Base-by-base conservation (phyloP, 2,888 invertebrate species). In the Phytoseiulus persimilis region DNA sequence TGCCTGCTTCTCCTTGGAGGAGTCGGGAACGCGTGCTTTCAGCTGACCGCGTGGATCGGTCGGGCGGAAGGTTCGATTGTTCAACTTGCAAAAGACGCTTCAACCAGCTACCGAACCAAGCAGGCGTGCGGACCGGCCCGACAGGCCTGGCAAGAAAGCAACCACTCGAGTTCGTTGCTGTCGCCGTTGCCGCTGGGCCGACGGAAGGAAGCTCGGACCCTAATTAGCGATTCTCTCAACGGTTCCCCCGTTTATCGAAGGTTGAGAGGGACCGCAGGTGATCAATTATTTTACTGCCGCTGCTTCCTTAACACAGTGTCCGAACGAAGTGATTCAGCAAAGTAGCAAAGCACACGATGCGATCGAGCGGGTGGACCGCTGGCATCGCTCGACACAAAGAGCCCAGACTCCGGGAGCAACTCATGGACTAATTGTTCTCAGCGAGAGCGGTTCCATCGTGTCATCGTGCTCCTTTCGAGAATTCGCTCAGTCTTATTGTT, bases 181-280 rank as follows among this genome's bases (percentile, higher is more conserved):
- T 65, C 65, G 65, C 65, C 65, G 18, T 23, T 18, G 65, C 65
- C 18, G 65, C 65, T 28, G 18, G 28, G 5, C 65, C 28, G 18
- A 2, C 28, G 65, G 18, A 28, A 65, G 65, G 28, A 65, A 65
- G 65, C 65, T 65, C 33, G 45, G 32, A 32, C 87, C 45, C 87
- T 87, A 87, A 87, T 87, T 87, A 87, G 87, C 87, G 45, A 87
- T 87, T 87, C 33, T 87, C 87, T 87, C 87, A 87, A 33, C 87
- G 87, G 87, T 33, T 6, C 33, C 33, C 87, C 84, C 33, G 84
- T 84, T 11, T 45, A 39, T 45, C 87, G 87, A 28, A 33, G 45
- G 87, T 33, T 39, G 33, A 11, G 33, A 28, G 87, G 32, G 39
- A 87, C 45, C n/a, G n/a, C 39, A 87, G 87, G 87, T 87, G 87